A percentile compares a stretch with the other conserved stretches of the same genome.
Evolutionary conservation across 2,797 vertebrate species (phyloP).

Genomic region (Sebastes cheni): DNA sequence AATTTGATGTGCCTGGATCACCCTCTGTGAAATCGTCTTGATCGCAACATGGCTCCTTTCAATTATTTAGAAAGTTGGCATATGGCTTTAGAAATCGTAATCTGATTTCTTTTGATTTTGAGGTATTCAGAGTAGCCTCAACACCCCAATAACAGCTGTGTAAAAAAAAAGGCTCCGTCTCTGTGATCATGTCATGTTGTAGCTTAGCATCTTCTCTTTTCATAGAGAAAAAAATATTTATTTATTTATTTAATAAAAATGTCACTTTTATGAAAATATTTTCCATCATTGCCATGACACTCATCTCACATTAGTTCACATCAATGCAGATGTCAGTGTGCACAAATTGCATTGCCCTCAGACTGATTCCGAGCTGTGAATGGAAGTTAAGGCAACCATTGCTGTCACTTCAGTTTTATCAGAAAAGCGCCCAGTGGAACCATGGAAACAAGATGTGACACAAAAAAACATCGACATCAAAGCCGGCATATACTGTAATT

Average conservation of each 20-base stretch:
- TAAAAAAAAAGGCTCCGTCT: neutral
- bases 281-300: conserved; percentile 70
- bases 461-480: conserved; percentile 70
- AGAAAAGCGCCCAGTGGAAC: conserved; percentile 63
- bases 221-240: neutral
- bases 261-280: conserved; percentile 72
- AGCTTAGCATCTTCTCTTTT: conserved; percentile 39
- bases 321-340: conserved; percentile 79
- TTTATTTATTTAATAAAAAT: conserved; percentile 66
- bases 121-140: conserved; percentile 53
- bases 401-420: conserved; percentile 81
- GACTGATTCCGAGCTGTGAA: conserved; percentile 76
- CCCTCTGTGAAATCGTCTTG: conserved; percentile 79
- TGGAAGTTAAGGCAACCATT: conserved; percentile 75
- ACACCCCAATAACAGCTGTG: conserved; percentile 28
- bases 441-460: conserved; percentile 78
- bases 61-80: conserved; percentile 80
- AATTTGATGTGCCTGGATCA: conserved; percentile 79
- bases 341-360: conserved; percentile 78
- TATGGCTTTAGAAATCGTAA: conserved; percentile 73
- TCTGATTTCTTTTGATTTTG: conserved; percentile 75
- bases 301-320: conserved; percentile 78
- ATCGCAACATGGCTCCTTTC: conserved; percentile 78
- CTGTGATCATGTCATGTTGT: conserved; percentile 48
- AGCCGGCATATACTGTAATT: conserved; percentile 68